Percentiles rank a stretch among this genome's conserved stretches.
phyloP scores from a whole-genome alignment of 2,888 invertebrate species.

The Drosophila kambysellisi region DNA sequence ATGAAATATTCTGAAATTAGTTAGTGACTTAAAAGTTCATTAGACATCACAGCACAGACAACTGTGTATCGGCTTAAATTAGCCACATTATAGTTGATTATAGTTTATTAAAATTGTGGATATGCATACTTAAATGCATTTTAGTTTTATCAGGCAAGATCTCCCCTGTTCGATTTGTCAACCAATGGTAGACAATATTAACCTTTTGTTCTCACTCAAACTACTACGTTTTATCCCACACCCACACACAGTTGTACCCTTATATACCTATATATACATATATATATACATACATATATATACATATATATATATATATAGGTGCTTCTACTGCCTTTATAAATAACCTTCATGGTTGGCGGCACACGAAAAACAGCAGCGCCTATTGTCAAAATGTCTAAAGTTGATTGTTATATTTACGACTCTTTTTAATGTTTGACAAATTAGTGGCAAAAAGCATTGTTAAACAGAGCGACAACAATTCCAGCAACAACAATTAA shows the following conservation, averaged over 20 bases:
- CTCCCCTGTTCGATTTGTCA: constrained; percentile 21
- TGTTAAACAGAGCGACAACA: constrained; percentile 49
- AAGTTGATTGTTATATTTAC: constrained; percentile 79
- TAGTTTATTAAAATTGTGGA: not conserved
- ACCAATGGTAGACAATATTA: constrained; percentile 6
- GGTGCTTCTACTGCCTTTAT: constrained; percentile 5
- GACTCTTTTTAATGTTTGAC: constrained; percentile 76
- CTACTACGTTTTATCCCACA: constrained; percentile 25
- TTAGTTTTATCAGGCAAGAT: constrained; percentile 8
- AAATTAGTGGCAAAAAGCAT: constrained; percentile 70
- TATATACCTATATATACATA: constrained; percentile 10
- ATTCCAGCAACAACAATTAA: constrained; percentile 34
- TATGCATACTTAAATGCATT: not conserved
- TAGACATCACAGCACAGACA: too few species aligned
- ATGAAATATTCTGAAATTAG: too few species aligned
- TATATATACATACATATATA: constrained; percentile 22
- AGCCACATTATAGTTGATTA: not conserved
- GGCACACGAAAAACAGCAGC: constrained; percentile 53
- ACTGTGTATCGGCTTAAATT: not conserved
- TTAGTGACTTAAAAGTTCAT: not conserved
- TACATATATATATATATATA: constrained; percentile 15
- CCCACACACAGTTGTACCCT: constrained; percentile 5
- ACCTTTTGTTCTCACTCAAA: constrained; percentile 29
- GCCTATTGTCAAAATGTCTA: constrained; percentile 72
- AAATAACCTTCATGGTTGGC: constrained; percentile 70